phyloP scores from a whole-genome alignment of 2,113 vertebrate species.

The Sebastes schlegelii region DNA sequence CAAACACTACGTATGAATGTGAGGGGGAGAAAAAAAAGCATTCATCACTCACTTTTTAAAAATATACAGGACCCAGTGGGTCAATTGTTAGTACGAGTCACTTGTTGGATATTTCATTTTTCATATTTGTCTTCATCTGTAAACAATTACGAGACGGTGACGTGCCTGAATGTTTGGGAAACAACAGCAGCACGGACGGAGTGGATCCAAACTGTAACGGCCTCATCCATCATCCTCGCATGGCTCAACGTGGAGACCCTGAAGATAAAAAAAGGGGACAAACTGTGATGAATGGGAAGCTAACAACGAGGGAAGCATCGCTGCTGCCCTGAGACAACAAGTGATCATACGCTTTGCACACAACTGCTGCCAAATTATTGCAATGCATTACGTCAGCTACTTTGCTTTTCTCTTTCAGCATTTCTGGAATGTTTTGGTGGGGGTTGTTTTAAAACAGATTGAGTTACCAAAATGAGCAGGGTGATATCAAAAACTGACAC shows the following conservation, averaged over 20 bases:
- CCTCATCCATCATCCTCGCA: slow-evolving; percentile 47
- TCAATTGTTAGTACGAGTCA: neutral
- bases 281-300: slow-evolving; percentile 20
- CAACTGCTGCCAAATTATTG: slow-evolving; percentile 18
- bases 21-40: neutral
- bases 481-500: slow-evolving; percentile 51
- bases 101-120: neutral
- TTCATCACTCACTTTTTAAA: slow-evolving; percentile 10
- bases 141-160: slow-evolving; percentile 40
- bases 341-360: neutral
- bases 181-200: slow-evolving; percentile 13
- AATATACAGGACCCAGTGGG: neutral
- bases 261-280: slow-evolving; percentile 33
- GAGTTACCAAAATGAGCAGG: slow-evolving; percentile 18
- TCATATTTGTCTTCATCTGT: slow-evolving; percentile 41
- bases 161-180: slow-evolving; percentile 23
- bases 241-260: slow-evolving; percentile 22
- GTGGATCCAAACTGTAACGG: slow-evolving; percentile 22
- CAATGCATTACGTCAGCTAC: slow-evolving; percentile 5
- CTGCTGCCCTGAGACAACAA: slow-evolving; percentile 14
- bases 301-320: slow-evolving; percentile 19
- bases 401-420: neutral
- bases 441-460: slow-evolving; percentile 32
- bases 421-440: slow-evolving; percentile 10
- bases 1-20: neutral